Base-by-base conservation (phyloP, 2,888 invertebrate genomes). In the Torymus auratus region DNA sequence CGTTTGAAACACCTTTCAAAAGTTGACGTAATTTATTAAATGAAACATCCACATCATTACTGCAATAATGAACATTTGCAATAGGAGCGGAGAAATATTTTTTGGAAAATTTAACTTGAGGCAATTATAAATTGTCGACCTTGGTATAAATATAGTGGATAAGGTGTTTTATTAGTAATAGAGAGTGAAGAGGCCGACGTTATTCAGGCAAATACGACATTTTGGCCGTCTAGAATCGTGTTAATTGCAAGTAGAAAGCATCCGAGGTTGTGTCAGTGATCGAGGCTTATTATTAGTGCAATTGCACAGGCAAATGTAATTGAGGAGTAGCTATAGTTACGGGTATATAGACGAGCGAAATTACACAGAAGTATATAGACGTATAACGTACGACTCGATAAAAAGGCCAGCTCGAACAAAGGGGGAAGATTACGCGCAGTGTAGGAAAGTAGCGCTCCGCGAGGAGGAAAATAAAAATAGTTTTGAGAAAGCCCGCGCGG, bases 221-320 rank as follows among this genome's bases (percentile, higher is more conserved):
- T 73, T 65, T 10, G 64, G 14, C 11, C 73, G 73, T 7, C 41
- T 41, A 65, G 64, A 17, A 55, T 65, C 73, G 64, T 14, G 56
- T 28, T 73, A 69, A 70, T 77, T 71, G 64, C 65, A 14, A 65
- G 28, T 50, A 60, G 60, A 72, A 65, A 62, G 69, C 71, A 28
- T 20, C 14, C 55, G 64, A 64, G 53, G 65, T 13, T 67, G 70
- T 56, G 64, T 56, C 71, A 52, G 50, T 64, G 23, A 78, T 65
- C 55, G 71, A 72, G 60, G 20, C 72, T 78, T 72, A 72, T 78
- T 61, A 72, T 78, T 71, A 71, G 65, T 23, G 41, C 56, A 41
- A 78, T 72, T 67, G 67, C 64, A 67, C 41, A 78, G 67, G 78
- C 41, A 71, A 78, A 72, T 71, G 28, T 65, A 72, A 72, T 78